Base-by-base conservation (phyloP, 2,888 invertebrate species). In the Aleiodes testaceus region DNA sequence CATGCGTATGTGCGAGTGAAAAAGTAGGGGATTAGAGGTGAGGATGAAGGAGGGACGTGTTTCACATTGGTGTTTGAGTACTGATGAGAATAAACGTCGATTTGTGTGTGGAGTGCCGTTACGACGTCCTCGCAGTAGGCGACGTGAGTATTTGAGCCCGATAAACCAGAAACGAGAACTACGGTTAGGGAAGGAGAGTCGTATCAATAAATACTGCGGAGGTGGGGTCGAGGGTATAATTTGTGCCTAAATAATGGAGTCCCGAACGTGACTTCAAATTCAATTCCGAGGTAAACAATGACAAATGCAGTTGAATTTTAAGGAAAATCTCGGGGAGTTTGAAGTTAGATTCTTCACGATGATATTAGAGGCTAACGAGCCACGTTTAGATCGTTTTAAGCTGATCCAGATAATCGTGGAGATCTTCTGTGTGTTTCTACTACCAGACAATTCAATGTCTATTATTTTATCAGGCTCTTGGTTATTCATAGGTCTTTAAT, bases 41-140 rank as follows among this genome's bases (percentile, higher is more conserved):
- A 14, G 64, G 49, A 61, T 50, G 49, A 26, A 49, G 9, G 9
- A 36, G 4, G 7, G 59, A 59, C 59, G 18, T 36, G 59, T 42
- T 30, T 18, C 2, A 20, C 9, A 30, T 20, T 26, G 4, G 72
- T 14, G 64, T 20, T 53, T 14, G 47, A 42, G 30, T 50, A 49
- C n/a, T 11, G 59, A 67, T 3, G 61, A 55, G 73, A 44, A 67
- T 69, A 64, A 36, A 65, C 30, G 44, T 67, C 65, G 73, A 65
- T 66, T 49, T 36, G 36, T 36, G 22, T 50, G 72, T 68, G 72
- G 77, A 77, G 74, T 78, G 76, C 79, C 79, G 79, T 78, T 78
- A 79, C 76, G 68, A 72, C 75, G 78, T 78, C 74, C 75, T 74
- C 69, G 14, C 49, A 50, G 42, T 61, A 65, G 63, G 22, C 11